phyloP scores from a whole-genome alignment of 1,140 invertebrate genomes.

The Aleiodes sp. region DNA sequence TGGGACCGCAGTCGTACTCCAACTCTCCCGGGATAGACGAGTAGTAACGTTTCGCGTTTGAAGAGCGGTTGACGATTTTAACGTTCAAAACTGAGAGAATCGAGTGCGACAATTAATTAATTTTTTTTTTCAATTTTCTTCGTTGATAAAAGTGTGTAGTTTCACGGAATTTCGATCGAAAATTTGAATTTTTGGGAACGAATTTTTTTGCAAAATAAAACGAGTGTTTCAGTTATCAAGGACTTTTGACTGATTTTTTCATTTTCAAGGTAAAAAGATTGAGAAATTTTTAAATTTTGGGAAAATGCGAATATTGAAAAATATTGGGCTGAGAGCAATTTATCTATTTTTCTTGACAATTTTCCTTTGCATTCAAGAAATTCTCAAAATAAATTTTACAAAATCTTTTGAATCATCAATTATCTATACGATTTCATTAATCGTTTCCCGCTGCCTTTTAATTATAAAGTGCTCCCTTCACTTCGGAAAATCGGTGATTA shows the following conservation, averaged over 20 bases:
- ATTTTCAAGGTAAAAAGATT: not conserved
- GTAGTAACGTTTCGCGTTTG: constrained; percentile 27
- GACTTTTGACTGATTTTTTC: not conserved
- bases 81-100: too few species aligned
- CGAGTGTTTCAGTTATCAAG: not conserved
- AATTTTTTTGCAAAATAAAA: not conserved
- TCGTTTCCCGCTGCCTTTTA: too few species aligned
- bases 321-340: too few species aligned
- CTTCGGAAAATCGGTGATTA: too few species aligned
- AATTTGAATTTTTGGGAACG: too few species aligned
- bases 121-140: not conserved
- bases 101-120: constrained; percentile 2
- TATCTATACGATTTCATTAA: too few species aligned
- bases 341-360: not conserved
- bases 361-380: not conserved
- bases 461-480: too few species aligned
- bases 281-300: not conserved
- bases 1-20: constrained; percentile 64
- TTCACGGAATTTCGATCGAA: not conserved
- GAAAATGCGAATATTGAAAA: not conserved
- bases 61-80: constrained; percentile 20
- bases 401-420: too few species aligned
- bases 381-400: not conserved
- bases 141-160: not conserved
- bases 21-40: constrained; percentile 43